Evolutionary conservation across 1,140 invertebrate genomes (phyloP).

Genomic region (Coenobita brevimanus): DNA sequence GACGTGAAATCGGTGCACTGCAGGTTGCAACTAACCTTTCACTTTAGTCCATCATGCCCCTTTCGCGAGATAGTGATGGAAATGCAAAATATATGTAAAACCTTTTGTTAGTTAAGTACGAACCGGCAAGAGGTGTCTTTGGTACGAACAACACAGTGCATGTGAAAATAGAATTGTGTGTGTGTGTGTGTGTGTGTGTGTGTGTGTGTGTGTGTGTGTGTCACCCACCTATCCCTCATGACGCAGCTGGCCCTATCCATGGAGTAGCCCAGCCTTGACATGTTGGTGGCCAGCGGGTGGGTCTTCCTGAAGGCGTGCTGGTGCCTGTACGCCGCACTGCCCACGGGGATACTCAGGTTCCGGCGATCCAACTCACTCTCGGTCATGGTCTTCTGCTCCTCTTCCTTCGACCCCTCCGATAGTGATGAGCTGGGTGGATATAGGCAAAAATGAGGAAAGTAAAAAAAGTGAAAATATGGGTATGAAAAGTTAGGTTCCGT

Average conservation of each 20-base stretch:
- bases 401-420: neutral
- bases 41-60: too few species aligned
- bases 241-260: constrained; percentile 42
- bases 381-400: neutral
- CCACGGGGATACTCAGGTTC: constrained; percentile 13
- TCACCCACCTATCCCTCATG: constrained; percentile 37
- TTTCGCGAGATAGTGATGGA: too few species aligned
- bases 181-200: too few species aligned
- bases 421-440: constrained; percentile 1
- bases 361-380: constrained; percentile 20
- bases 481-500: neutral
- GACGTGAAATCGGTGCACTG: too few species aligned
- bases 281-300: constrained; percentile 27
- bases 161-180: too few species aligned
- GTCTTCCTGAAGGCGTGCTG: constrained; percentile 54
- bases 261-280: constrained; percentile 45
- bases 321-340: constrained; percentile 33
- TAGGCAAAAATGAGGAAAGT: neutral
- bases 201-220: neutral
- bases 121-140: too few species aligned
- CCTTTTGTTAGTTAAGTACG: too few species aligned
- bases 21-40: too few species aligned
- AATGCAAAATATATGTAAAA: too few species aligned
- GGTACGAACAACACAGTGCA: too few species aligned
- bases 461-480: neutral